phyloP scores from a whole-genome alignment of 2,888 invertebrate species.

The Eupithecia subumbrata region DNA sequence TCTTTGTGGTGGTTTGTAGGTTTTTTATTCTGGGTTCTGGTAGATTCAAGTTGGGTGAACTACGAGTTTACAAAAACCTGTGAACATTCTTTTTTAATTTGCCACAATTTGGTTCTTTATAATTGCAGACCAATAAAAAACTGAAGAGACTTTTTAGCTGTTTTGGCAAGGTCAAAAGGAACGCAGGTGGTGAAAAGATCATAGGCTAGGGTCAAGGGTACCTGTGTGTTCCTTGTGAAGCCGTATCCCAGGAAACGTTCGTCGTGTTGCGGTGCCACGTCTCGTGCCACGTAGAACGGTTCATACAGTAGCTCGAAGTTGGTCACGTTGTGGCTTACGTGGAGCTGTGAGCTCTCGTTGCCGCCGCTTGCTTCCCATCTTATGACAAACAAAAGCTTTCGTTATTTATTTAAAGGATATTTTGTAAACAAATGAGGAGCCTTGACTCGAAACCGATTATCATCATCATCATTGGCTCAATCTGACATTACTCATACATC shows the following conservation, averaged over 20 bases:
- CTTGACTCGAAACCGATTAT: background rate
- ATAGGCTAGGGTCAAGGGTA: background rate
- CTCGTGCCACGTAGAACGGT: constrained; percentile 94
- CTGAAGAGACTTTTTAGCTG: background rate
- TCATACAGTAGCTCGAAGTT: constrained; percentile 94
- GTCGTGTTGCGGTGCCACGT: constrained; percentile 92
- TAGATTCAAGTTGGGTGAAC: too few relatives aligned
- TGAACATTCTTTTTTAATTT: too few relatives aligned
- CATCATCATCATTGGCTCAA: too few relatives aligned
- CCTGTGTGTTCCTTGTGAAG: constrained; percentile 96
- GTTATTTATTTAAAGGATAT: background rate
- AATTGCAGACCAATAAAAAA: background rate
- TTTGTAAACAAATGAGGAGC: background rate
- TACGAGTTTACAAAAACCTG: too few relatives aligned
- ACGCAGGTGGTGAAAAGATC: too few relatives aligned
- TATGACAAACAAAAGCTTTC: background rate
- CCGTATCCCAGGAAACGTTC: constrained; percentile 96
- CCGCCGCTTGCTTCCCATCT: constrained; percentile 86
- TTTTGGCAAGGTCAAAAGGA: background rate
- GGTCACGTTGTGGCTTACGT: constrained; percentile 93
- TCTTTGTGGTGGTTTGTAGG: background rate
- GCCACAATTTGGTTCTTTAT: background rate
- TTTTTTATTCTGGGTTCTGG: too few relatives aligned
- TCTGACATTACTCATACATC: too few relatives aligned
- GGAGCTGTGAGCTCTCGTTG: constrained; percentile 85